Evolutionary conservation across 2,888 invertebrate species (phyloP).

Genomic region (Dryobotodes eremita): DNA sequence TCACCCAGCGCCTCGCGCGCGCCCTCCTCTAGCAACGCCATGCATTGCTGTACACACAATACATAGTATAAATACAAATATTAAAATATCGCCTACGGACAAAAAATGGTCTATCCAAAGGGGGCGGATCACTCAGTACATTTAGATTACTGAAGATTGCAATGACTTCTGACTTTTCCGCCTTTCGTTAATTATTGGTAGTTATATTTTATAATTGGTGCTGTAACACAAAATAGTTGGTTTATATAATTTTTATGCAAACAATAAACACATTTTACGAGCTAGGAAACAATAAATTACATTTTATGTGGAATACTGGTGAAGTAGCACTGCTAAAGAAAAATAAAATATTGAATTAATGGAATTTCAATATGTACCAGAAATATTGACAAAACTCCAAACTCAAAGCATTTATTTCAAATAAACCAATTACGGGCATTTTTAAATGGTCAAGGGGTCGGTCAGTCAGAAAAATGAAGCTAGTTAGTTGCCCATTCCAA

Average conservation of each 20-base stretch:
- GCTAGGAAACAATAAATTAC: background rate
- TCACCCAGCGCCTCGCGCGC: constrained; percentile 97
- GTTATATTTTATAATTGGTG: background rate
- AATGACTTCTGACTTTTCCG: background rate
- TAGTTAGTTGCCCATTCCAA: too few relatives aligned
- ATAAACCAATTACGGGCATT: too few relatives aligned
- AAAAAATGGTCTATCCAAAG: background rate
- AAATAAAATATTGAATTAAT: background rate
- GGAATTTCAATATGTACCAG: background rate
- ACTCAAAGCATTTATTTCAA: too few relatives aligned
- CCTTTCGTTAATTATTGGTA: background rate
- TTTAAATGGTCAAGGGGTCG: too few relatives aligned
- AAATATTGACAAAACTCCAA: background rate
- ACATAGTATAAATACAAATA: background rate
- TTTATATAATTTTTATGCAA: background rate
- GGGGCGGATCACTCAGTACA: background rate
- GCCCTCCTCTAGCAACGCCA: constrained; percentile 95
- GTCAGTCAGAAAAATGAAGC: too few relatives aligned
- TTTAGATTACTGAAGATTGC: background rate
- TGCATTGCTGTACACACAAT: constrained; percentile 91
- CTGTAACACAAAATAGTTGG: background rate
- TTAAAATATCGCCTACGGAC: background rate
- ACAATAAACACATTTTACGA: constrained; percentile 1
- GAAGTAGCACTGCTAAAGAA: background rate
- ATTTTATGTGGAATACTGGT: background rate